Evolutionary conservation across 2,888 invertebrate species (phyloP).

Genomic region (Podotricha telesiphe): DNA sequence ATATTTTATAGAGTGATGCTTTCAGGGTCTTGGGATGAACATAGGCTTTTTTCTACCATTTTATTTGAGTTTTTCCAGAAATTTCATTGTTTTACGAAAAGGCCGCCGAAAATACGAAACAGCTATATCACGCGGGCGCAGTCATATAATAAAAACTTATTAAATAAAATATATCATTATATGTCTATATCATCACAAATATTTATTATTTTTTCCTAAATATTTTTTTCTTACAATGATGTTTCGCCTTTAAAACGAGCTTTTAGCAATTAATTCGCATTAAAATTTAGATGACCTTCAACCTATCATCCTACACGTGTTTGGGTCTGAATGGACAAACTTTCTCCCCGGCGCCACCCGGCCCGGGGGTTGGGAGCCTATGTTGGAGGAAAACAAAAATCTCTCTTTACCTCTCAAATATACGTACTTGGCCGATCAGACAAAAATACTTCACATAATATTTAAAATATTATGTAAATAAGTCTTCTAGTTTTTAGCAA

Average conservation of each 20-base stretch:
- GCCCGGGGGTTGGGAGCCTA: constrained; percentile 45
- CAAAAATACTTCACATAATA: background rate
- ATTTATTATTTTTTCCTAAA: background rate
- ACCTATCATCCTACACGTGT: constrained; percentile 56
- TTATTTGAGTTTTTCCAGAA: too few species aligned
- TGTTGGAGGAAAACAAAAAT: constrained; percentile 30
- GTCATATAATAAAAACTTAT: background rate
- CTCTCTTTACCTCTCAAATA: constrained; percentile 4
- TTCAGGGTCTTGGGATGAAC: too few species aligned
- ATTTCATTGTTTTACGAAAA: too few species aligned
- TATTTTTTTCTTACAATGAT: background rate
- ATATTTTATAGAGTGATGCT: too few species aligned
- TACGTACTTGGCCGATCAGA: background rate
- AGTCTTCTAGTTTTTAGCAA: too few species aligned
- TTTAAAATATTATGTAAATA: background rate
- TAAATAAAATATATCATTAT: background rate
- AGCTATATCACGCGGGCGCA: too few species aligned
- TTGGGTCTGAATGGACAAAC: constrained; percentile 55
- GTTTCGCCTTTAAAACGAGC: constrained; percentile 13
- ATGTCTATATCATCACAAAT: background rate
- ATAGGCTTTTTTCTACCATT: too few species aligned
- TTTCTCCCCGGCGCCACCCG: constrained; percentile 43
- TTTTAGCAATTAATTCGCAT: constrained; percentile 31
- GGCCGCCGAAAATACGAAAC: too few species aligned
- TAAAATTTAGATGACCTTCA: constrained; percentile 48